Conservation (phyloP, 2,888 invertebrate species). For the Meteorus cinctellus region DNA sequence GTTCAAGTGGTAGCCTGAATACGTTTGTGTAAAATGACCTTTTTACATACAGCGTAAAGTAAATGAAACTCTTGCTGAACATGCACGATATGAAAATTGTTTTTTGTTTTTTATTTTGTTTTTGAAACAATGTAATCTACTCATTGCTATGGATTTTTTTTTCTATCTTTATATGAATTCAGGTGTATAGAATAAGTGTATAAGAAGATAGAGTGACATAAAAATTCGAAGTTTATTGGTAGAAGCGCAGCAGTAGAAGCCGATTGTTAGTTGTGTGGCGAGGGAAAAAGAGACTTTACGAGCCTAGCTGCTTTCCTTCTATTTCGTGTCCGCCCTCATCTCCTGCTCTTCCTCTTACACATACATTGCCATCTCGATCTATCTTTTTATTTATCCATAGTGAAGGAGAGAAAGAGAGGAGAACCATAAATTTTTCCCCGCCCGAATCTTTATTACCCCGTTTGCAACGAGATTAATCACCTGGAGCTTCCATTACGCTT, state of each 20-base stretch:
- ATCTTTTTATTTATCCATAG: constrained; percentile 35
- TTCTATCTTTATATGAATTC: neutral
- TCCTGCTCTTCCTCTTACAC: constrained; percentile 26
- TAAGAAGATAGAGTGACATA: constrained; percentile 19
- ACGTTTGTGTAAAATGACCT: neutral
- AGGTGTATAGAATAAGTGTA: neutral
- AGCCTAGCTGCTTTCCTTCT: neutral
- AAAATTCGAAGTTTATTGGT: constrained; percentile 32
- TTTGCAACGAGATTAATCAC: constrained; percentile 38
- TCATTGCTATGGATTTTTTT: neutral
- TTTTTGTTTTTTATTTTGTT: neutral
- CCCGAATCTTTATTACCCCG: constrained; percentile 46
- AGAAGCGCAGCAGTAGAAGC: constrained; percentile 22
- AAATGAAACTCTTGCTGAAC: neutral
- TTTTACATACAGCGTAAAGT: neutral
- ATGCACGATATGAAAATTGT: neutral
- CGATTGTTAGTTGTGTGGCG: constrained; percentile 20
- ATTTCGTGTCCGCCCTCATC: constrained; percentile 33
- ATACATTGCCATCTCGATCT: constrained; percentile 9
- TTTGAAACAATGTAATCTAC: neutral
- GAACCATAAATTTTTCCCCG: constrained; percentile 43
- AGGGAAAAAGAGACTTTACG: constrained; percentile 10
- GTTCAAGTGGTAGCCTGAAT: neutral
- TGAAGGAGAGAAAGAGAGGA: constrained; percentile 3
- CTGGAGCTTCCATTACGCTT: constrained; percentile 31